Evolutionary conservation across 1,140 invertebrate genomes (phyloP), one percentile per base, ranked within the genome.

Genomic region (Euwallacea fornicatus): DNA sequence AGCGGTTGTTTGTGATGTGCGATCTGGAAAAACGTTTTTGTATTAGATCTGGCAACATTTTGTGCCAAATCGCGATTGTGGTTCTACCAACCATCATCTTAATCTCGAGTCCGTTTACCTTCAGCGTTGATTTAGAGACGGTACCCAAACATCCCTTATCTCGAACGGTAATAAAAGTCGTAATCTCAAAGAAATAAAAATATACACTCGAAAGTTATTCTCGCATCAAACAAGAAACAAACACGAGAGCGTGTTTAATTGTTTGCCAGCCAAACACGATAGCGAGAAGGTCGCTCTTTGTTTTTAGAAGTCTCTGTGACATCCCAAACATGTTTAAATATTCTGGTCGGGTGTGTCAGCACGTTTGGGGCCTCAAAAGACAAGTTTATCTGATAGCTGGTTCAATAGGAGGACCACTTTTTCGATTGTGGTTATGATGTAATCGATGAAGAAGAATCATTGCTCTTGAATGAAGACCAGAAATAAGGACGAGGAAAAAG

Each of bases 161-260:
- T 58, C 46, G 46, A 2, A 58, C n/a, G 10, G 16, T 15, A 58
- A 58, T 58, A 58, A 58, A 58, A 58, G n/a, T 21, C 10, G 55
- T 58, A 58, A 58, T 58, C 55, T 58, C 55, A 16, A 53, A 58
- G 55, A 58, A 58, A 33, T 58, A 58, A 58, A 58, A 58, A 58
- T 58, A 58, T n/a, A 10, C 55, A 58, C 55, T 58, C n/a, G 55
- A 58, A 58, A 58, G 55, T 58, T 58, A 58, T 21, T 58, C n/a
- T 58, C 55, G 55, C 16, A 16, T 58, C 21, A 58, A 58, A 58
- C n/a, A 33, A 58, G 55, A 13, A 58, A 58, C 55, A 58, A 58
- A 58, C 55, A 58, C 16, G 10, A 58, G 55, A 13, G 13, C 13
- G 21, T 58, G 55, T 58, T 58, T 58, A 58, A 58, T 58, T 58